phyloP scores from a whole-genome alignment of 1,140 invertebrate species.

The Bilobella aurantiaca region DNA sequence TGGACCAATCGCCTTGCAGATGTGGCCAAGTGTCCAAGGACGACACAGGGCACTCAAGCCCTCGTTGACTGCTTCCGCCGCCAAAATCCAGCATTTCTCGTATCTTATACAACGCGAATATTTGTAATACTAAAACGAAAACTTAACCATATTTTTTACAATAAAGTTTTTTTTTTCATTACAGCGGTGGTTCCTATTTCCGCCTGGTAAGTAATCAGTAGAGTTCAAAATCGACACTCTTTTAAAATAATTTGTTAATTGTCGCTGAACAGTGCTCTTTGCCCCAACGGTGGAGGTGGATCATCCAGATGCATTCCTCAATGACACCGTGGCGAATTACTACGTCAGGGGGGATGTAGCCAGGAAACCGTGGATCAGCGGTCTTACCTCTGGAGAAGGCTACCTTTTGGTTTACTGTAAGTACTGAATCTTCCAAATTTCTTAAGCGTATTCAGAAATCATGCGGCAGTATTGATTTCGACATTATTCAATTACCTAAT shows the following conservation, averaged over 20 bases:
- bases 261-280: conserved; percentile 25
- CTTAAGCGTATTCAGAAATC: too few species aligned
- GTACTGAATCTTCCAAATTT: too few species aligned
- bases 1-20: background rate
- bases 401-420: background rate
- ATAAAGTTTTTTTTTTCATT: too few species aligned
- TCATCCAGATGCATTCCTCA: conserved; percentile 20
- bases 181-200: too few species aligned
- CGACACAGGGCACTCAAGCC: too few species aligned
- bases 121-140: too few species aligned
- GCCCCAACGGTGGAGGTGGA: conserved; percentile 24
- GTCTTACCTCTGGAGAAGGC: conserved; percentile 8
- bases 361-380: conserved; percentile 9
- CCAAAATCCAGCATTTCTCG: background rate
- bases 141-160: too few species aligned
- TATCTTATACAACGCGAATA: too few species aligned
- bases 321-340: conserved; percentile 5
- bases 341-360: conserved; percentile 6
- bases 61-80: background rate
- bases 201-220: too few species aligned
- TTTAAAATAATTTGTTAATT: too few species aligned
- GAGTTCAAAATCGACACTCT: too few species aligned
- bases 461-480: background rate
- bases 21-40: background rate
- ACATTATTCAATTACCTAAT: too few species aligned